These are phyloP conservation scores for Heterocephalus glaber DNA, from an alignment of 2,113 vertebrate genomes.

Conservation along the genomic window DNA sequence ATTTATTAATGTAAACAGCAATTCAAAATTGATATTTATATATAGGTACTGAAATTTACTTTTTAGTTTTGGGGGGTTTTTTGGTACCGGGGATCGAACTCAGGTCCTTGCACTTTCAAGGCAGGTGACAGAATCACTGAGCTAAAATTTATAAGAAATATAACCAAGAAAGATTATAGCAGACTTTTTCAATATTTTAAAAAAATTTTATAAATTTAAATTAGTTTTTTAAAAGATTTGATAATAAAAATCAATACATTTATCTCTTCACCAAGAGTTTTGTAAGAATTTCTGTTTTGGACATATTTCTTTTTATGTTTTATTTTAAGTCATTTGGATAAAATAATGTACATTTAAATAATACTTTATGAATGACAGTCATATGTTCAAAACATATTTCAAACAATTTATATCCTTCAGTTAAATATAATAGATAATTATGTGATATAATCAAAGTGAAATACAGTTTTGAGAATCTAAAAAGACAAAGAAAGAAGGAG, in stretches of 20 bases:
- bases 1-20: background rate
- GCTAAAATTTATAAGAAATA: background rate
- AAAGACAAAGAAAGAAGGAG: background rate
- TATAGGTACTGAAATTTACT: background rate
- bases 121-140: too few relatives aligned
- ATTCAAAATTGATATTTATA: background rate
- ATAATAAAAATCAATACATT: background rate
- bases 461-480: background rate
- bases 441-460: background rate
- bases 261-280: background rate
- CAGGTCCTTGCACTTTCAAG: too few relatives aligned
- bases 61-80: too few relatives aligned
- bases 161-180: background rate
- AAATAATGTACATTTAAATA: constrained; percentile 1
- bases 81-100: too few relatives aligned
- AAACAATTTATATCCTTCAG: background rate
- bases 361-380: background rate
- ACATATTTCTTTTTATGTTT: constrained; percentile 30
- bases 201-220: background rate
- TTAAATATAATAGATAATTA: background rate
- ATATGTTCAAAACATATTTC: background rate
- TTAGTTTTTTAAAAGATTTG: background rate
- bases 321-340: background rate
- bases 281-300: constrained; percentile 1
- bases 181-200: background rate